phyloP scores from a whole-genome alignment of 2,888 invertebrate species.

The Tinea trinotella region DNA sequence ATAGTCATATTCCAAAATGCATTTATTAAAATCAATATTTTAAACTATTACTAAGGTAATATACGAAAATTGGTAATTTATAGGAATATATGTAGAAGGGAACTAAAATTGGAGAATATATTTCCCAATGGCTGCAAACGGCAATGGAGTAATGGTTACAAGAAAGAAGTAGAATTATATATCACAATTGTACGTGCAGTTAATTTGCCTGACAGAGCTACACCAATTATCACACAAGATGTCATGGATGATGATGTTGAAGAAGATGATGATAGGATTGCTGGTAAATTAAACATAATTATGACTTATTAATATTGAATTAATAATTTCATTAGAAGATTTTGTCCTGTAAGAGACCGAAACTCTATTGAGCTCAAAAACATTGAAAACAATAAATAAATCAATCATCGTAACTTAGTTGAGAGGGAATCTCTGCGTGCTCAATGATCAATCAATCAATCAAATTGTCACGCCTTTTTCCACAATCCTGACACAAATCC shows the following conservation, averaged over 20 bases:
- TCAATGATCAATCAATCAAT: too few species aligned
- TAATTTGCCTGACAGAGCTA: conserved; percentile 45
- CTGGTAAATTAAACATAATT: conserved; percentile 35
- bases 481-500: too few species aligned
- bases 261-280: conserved; percentile 43
- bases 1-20: too few species aligned
- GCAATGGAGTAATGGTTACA: neutral
- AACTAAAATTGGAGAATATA: conserved; percentile 28
- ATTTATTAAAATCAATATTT: too few species aligned
- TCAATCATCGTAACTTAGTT: too few species aligned
- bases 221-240: conserved; percentile 30
- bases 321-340: too few species aligned
- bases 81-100: conserved; percentile 40
- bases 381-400: too few species aligned
- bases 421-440: too few species aligned
- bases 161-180: conserved; percentile 46
- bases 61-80: conserved; percentile 25
- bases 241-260: conserved; percentile 24
- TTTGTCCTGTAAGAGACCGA: too few species aligned
- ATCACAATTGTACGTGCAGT: conserved; percentile 48
- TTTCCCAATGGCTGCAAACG: neutral
- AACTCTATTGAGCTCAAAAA: too few species aligned
- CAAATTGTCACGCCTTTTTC: too few species aligned
- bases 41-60: conserved; percentile 9
- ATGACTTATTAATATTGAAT: too few species aligned